Base-by-base conservation (phyloP, 2,113 vertebrate species). In the Hypanus sabinus region DNA sequence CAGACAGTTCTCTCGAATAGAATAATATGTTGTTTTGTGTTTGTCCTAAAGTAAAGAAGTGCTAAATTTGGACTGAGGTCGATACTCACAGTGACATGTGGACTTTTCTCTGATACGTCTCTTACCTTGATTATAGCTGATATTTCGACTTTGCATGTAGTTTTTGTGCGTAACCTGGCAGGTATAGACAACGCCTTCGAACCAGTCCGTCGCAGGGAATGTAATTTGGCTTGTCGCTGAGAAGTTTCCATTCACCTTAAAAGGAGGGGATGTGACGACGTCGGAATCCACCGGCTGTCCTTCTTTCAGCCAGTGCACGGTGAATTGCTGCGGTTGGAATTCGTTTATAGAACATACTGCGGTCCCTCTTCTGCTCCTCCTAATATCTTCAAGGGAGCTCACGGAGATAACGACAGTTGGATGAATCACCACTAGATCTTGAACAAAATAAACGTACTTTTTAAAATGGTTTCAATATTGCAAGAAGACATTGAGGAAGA, bases 301-400 rank as follows among this genome's bases (percentile, higher is more conserved):
- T 20, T 96, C 38, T 94, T 76, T 95, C 80, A 79, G 90, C 97
- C 97, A 97, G 77, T 55, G 95, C 93, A 97, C 94, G 0, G 94
- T 14, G 81, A 94, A 68, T 0, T 0, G 0, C 5, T 94, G 94
- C 68, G 97, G 97, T 11, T 95, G 77, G 96, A 97, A 97, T 24
- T 95, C 94, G 94, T 87, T 94, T 94, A 96, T 96, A 94, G 96
- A 88, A 95, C 97, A 97, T 95, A 95, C 83, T 62, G 95, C 94
- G 46, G 94, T 94, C 93, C 76, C 94, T 0, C 94, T 94, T 2
- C 0, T 6, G 0, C 60, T 94, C 0, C 87, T 6, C 0, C 60
- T 36, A 14, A 95, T 24, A 1, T 95, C 95, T 30, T 55, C 94
- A 9, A 76, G 16, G 68, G 94, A 16, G 55, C 94, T 95, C 73